Conservation (phyloP, 1,140 invertebrate species). For the Temnothorax nylanderi region DNA sequence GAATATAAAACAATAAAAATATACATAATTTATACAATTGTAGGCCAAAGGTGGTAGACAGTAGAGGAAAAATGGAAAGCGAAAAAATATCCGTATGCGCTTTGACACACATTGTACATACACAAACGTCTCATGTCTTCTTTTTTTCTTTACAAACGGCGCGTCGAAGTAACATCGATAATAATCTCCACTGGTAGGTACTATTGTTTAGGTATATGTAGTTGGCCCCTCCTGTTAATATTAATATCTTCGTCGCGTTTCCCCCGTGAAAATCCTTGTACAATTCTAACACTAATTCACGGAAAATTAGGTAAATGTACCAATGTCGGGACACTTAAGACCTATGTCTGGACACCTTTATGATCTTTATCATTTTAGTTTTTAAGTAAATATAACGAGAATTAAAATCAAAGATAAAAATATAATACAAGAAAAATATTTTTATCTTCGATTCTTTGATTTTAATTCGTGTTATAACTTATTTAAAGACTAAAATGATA, state of each 20-base stretch:
- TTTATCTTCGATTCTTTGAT: too few relatives aligned
- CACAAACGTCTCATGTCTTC: background rate
- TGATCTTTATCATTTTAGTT: too few relatives aligned
- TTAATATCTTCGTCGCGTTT: conserved; percentile 42
- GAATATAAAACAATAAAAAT: conserved; percentile 77
- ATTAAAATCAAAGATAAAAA: too few relatives aligned
- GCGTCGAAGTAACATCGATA: conserved; percentile 31
- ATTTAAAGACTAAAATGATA: too few relatives aligned
- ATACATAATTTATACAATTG: conserved; percentile 75
- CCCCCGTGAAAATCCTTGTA: background rate
- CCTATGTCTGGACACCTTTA: too few relatives aligned
- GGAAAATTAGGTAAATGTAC: background rate
- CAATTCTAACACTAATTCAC: background rate
- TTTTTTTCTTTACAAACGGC: conserved; percentile 51
- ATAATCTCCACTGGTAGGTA: conserved; percentile 14
- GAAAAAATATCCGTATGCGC: conserved; percentile 35
- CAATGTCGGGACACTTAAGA: too few relatives aligned
- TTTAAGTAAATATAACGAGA: too few relatives aligned
- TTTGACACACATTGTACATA: background rate
- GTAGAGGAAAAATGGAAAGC: conserved; percentile 49
- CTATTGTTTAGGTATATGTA: conserved; percentile 50
- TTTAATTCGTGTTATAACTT: too few relatives aligned
- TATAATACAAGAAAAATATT: too few relatives aligned
- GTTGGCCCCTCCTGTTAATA: conserved; percentile 70
- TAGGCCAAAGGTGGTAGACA: conserved; percentile 62